A percentile compares a stretch with the other conserved stretches of the same genome.
These are phyloP conservation scores for Ectropis crepuscularia DNA, from an alignment of 2,888 invertebrate genomes.

Conservation along the genomic window DNA sequence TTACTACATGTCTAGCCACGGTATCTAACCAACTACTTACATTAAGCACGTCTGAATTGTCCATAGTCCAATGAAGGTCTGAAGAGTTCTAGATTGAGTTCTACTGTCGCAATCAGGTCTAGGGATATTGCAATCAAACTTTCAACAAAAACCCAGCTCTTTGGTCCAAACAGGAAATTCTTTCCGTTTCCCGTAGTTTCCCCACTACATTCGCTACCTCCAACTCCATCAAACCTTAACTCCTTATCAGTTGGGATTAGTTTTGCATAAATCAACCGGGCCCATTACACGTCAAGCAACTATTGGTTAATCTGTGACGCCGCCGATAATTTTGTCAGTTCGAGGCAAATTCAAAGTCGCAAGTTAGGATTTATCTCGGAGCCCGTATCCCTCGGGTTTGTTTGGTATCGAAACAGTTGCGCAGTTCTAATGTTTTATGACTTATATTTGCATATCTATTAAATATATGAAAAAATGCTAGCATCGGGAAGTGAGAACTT, in stretches of 20 bases:
- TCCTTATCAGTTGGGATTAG: slow-evolving; percentile 40
- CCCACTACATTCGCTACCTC: slow-evolving; percentile 12
- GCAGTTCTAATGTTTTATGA: background rate
- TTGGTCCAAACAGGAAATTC: background rate
- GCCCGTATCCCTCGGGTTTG: slow-evolving; percentile 28
- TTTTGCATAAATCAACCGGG: slow-evolving; percentile 38
- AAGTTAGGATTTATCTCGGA: slow-evolving; percentile 39
- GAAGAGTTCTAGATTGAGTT: no score
- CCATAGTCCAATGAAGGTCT: no score
- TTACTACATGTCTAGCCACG: no score
- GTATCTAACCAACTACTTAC: no score
- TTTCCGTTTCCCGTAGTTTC: background rate
- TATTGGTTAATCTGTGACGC: slow-evolving; percentile 26
- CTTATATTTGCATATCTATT: background rate
- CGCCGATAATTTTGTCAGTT: slow-evolving; percentile 42
- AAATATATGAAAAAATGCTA: no score
- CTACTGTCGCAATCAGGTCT: no score
- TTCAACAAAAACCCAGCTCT: background rate
- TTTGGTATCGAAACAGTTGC: slow-evolving; percentile 17
- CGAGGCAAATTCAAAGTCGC: slow-evolving; percentile 41
- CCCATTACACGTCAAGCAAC: slow-evolving; percentile 33
- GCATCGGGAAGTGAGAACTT: no score
- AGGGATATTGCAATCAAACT: background rate
- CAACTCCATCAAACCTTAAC: slow-evolving; percentile 14
- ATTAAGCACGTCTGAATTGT: no score